Evolutionary conservation across 2,797 vertebrate genomes (phyloP).

Genomic region (Aplochiton taeniatus): DNA sequence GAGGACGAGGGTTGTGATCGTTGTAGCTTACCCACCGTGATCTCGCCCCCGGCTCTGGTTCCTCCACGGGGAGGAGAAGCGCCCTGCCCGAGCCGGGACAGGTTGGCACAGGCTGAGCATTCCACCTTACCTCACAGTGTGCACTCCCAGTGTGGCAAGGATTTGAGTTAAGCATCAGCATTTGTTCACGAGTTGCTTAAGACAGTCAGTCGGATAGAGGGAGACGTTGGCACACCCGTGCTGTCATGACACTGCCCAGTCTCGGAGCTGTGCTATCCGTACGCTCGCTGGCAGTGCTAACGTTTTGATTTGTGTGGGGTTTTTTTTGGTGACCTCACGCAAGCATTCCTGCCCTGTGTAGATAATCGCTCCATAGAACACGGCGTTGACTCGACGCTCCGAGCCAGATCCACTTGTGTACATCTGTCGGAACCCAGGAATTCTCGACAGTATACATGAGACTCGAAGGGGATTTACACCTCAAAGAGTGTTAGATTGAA

Average conservation of each 20-base stretch:
- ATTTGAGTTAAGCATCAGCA: too few relatives aligned
- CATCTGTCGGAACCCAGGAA: constrained; percentile 22
- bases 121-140: background rate
- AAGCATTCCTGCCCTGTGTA: constrained; percentile 20
- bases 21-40: too few relatives aligned
- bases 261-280: constrained; percentile 17
- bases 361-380: constrained; percentile 29
- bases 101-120: constrained; percentile 7
- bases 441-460: constrained; percentile 40
- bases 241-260: background rate
- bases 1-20: background rate
- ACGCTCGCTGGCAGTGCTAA: constrained; percentile 21
- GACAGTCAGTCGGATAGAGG: constrained; percentile 2
- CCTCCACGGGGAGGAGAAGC: background rate
- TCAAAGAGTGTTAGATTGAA: constrained; percentile 48
- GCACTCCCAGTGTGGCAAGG: too few relatives aligned
- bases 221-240: too few relatives aligned
- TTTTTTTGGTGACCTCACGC: constrained; percentile 17
- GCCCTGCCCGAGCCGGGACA: background rate
- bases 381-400: constrained; percentile 22
- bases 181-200: too few relatives aligned
- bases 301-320: too few relatives aligned
- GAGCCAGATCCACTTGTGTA: constrained; percentile 21
- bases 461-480: constrained; percentile 44
- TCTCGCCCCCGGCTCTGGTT: background rate